Percentiles rank a stretch among this genome's conserved stretches.
These are phyloP conservation scores for Hyposmocoma kahamanoa DNA, from an alignment of 1,140 invertebrate species.

Conservation along the genomic window DNA sequence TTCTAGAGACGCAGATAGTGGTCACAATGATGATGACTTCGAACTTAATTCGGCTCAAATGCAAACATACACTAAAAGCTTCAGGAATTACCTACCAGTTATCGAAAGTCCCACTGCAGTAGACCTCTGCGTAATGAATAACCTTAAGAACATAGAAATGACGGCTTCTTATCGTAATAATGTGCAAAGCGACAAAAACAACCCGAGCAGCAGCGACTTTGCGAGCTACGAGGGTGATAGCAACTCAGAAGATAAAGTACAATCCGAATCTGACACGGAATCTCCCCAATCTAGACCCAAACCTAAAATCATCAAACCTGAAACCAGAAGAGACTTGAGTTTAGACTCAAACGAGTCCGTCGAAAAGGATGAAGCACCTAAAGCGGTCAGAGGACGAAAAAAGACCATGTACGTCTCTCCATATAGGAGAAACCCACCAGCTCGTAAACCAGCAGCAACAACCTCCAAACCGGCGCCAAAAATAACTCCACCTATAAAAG, in stretches of 20 bases:
- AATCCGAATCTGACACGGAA: conserved; percentile 62
- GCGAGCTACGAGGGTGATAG: conserved; percentile 70
- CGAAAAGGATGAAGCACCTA: conserved; percentile 68
- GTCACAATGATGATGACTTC: conserved; percentile 77
- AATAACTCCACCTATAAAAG: conserved; percentile 35
- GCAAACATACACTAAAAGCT: conserved; percentile 64
- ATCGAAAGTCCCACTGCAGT: conserved; percentile 63
- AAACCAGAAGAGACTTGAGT: conserved; percentile 43
- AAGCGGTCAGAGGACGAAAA: conserved; percentile 84
- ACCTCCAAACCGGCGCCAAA: conserved; percentile 15
- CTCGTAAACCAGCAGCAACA: conserved; percentile 36
- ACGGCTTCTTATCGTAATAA: conserved; percentile 59
- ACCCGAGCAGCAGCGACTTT: conserved; percentile 51
- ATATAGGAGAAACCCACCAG: conserved; percentile 59
- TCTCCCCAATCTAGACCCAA: conserved; percentile 48
- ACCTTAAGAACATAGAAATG: conserved; percentile 70
- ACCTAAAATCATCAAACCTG: conserved; percentile 77
- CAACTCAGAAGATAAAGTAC: conserved; percentile 67
- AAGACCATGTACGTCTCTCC: conserved; percentile 81
- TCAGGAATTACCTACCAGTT: conserved; percentile 60
- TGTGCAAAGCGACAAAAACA: conserved; percentile 32
- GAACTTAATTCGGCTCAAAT: conserved; percentile 69
- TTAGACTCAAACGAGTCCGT: conserved; percentile 58
- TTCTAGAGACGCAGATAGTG: conserved; percentile 53
- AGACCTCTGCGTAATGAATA: conserved; percentile 65